phyloP scores from a whole-genome alignment of 2,113 vertebrate species.

The Syngnathus scovelli region DNA sequence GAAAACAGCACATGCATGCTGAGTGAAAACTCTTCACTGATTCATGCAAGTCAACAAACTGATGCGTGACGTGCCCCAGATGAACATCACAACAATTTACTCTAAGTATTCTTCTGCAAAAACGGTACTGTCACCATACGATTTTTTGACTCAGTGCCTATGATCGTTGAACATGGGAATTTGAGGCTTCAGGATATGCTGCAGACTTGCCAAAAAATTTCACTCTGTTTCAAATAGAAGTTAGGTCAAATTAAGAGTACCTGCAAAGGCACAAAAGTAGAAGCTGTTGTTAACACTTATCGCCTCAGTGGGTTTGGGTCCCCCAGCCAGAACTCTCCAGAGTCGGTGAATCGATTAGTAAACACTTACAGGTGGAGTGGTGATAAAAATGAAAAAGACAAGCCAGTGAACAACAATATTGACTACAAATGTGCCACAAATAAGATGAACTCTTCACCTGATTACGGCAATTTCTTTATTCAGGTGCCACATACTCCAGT shows the following conservation, averaged over 20 bases:
- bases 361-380: conserved; percentile 30
- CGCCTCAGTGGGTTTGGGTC: conserved; percentile 36
- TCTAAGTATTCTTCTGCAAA: not conserved
- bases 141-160: not conserved
- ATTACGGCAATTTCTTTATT: not conserved
- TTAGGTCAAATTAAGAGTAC: not conserved
- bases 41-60: not conserved
- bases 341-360: conserved; percentile 56
- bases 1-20: not conserved
- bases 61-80: not conserved
- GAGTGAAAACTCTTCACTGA: not conserved
- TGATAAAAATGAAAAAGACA: conserved; percentile 54
- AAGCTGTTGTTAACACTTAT: conserved; percentile 41
- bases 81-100: not conserved
- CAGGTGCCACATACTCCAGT: not conserved
- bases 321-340: conserved; percentile 24
- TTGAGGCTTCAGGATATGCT: not conserved
- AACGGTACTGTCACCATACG: conserved; percentile 2
- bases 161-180: conserved; percentile 10
- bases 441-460: conserved; percentile 7
- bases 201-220: not conserved
- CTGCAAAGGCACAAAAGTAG: conserved; percentile 11
- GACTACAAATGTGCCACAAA: not conserved
- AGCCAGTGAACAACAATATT: conserved; percentile 40
- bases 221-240: not conserved